These are phyloP conservation scores for Fragum fragum DNA, from an alignment of 2,888 invertebrate species.

Conservation along the genomic window DNA sequence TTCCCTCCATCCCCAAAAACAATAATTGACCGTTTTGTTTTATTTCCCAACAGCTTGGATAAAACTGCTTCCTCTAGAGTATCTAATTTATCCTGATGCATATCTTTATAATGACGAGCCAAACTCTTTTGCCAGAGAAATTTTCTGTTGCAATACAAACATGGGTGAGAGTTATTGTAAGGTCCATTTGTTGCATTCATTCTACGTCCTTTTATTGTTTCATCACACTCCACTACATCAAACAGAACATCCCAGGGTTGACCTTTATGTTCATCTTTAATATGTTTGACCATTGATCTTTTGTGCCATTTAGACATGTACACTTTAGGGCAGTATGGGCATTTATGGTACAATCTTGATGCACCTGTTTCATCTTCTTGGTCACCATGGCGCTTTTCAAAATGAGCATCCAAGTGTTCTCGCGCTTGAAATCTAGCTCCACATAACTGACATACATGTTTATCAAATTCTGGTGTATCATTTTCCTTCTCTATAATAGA, in stretches of 20 bases:
- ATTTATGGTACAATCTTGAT: conserved; percentile 35
- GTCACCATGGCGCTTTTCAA: conserved; percentile 15
- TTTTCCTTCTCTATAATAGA: not conserved
- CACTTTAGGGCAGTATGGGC: conserved; percentile 49
- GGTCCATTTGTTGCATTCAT: not conserved
- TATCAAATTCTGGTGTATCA: not conserved
- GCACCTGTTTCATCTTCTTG: not conserved
- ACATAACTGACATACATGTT: conserved; percentile 43
- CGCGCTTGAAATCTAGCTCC: conserved; percentile 14
- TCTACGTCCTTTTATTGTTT: not conserved
- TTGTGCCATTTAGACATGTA: conserved; percentile 46
- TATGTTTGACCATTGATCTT: conserved; percentile 46
- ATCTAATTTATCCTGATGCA: conserved; percentile 33
- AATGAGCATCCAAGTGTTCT: conserved; percentile 30
- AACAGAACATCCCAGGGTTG: conserved; percentile 15
- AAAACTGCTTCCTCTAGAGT: conserved; percentile 14
- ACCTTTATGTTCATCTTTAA: conserved; percentile 35
- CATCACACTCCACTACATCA: conserved; percentile 14
- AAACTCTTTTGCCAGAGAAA: conserved; percentile 53
- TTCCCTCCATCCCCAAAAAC: conserved; percentile 4
- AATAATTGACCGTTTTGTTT: conserved; percentile 20
- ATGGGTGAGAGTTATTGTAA: conserved; percentile 15
- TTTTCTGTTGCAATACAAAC: conserved; percentile 24
- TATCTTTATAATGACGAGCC: conserved; percentile 37
- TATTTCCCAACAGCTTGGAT: not conserved